Percentiles rank a stretch among this genome's conserved stretches.
phyloP scores from a whole-genome alignment of 2,113 vertebrate species.

The Trematomus loennbergii region DNA sequence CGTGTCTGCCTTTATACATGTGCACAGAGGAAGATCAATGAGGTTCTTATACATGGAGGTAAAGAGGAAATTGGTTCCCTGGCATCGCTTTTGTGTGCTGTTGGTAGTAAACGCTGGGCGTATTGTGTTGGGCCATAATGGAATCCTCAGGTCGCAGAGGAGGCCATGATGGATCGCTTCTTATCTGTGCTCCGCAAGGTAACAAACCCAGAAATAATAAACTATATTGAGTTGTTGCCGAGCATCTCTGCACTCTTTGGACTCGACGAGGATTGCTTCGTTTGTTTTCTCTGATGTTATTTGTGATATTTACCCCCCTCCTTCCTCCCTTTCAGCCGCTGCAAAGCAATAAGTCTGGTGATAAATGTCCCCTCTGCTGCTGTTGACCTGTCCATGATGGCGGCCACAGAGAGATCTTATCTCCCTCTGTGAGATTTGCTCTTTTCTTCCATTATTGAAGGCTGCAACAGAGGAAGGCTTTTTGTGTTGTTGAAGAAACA shows the following conservation, averaged over 20 bases:
- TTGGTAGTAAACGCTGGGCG: slow-evolving; percentile 66
- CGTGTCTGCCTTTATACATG: slow-evolving; percentile 72
- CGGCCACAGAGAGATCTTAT: slow-evolving; percentile 46
- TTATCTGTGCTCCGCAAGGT: slow-evolving; percentile 66
- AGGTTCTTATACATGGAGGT: slow-evolving; percentile 77
- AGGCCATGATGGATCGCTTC: slow-evolving; percentile 71
- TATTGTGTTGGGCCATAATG: slow-evolving; percentile 74
- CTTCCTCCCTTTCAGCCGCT: slow-evolving; percentile 8
- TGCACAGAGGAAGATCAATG: slow-evolving; percentile 72
- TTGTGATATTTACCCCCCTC: slow-evolving; percentile 39
- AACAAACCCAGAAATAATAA: slow-evolving; percentile 71
- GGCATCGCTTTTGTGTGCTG: slow-evolving; percentile 73
- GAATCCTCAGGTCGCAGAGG: slow-evolving; percentile 67
- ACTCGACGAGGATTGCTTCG: slow-evolving; percentile 41
- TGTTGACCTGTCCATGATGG: slow-evolving; percentile 43
- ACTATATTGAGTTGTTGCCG: slow-evolving; percentile 63
- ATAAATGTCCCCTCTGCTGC: slow-evolving; percentile 39
- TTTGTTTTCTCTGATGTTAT: slow-evolving; percentile 56
- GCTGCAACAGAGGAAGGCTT: slow-evolving; percentile 25
- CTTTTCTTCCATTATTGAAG: slow-evolving; percentile 19
- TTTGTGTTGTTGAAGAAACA: slow-evolving; percentile 40
- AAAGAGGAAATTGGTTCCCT: slow-evolving; percentile 79
- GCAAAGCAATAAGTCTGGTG: slow-evolving; percentile 62
- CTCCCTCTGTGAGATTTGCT: slow-evolving; percentile 32
- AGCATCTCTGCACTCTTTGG: slow-evolving; percentile 30